Evolutionary conservation across 35 echinoderm and acorn worm genomes (phyloP), one percentile per base, ranked within the genome.

Genomic region (Apostichopus californicus): DNA sequence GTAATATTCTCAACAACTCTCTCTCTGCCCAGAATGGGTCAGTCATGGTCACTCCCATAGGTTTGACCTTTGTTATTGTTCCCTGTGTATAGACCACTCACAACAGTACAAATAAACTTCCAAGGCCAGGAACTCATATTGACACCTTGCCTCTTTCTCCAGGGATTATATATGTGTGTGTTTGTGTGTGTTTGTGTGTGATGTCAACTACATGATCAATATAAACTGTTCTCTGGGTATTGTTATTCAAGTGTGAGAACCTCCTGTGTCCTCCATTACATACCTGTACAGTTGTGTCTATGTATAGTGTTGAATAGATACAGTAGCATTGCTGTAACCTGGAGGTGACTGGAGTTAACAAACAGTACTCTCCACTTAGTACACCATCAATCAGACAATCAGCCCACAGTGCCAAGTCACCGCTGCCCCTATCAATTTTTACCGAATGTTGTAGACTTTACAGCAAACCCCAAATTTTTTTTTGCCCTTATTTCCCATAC

Each of bases 1-100:
- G 34, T 46, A 46, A 46, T 46, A 46, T 46, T 46, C 34, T 46
- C 34, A 46, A 46, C 34, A 46, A 46, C 34, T 46, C 34, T 46
- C 34, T 46, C 34, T 46, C 34, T 46, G 34, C 34, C 34, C 34
- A 46, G 34, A 55, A 17, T 9, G 46, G 22, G 25, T 56, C 80
- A 56, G 80, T 83, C 80, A 83, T 83, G 80, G 80, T 55, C 80
- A 83, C 80, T 83, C 52, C 34, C 12, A 18, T 53, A 83, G 18
- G 80, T 55, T 46, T 83, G 80, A 83, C 80, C 80, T 83, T 34
- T 55, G 1, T 0, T 56, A 83, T 83, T 83, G 80, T 83, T 12
- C 22, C n/a, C 7, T 68, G 18, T 14, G 11, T 68, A 18, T 14
- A 68, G 18, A 68, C 64, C 18, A 68, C 18, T 68, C 64, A 68